phyloP scores from a whole-genome alignment of 2,888 invertebrate genomes.

The Aethes cnicana region DNA sequence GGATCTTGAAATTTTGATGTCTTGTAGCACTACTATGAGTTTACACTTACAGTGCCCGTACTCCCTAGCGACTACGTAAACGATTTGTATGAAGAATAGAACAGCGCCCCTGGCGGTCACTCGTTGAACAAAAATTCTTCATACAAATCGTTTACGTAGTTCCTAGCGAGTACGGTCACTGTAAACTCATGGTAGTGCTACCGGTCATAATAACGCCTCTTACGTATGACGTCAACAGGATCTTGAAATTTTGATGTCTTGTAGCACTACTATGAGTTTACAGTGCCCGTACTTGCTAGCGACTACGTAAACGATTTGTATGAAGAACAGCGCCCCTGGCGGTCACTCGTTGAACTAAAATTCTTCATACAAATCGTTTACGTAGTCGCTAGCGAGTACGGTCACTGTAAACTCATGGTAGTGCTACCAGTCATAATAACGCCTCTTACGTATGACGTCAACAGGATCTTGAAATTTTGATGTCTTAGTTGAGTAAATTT shows the following conservation, averaged over 20 bases:
- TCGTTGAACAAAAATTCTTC: too few species aligned
- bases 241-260: constrained; percentile 19
- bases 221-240: constrained; percentile 3
- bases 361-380: too few species aligned
- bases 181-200: too few species aligned
- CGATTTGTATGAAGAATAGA: background rate
- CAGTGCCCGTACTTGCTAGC: too few species aligned
- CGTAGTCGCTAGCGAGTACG: too few species aligned
- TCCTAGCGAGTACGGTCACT: too few species aligned
- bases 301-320: background rate
- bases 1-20: constrained; percentile 16
- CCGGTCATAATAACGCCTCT: constrained; percentile 18
- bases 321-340: background rate
- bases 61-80: too few species aligned
- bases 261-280: constrained; percentile 1
- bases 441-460: constrained; percentile 7
- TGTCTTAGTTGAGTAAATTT: too few species aligned
- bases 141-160: too few species aligned
- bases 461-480: constrained; percentile 13
- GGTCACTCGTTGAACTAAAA: too few species aligned
- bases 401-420: too few species aligned
- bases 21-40: constrained; percentile 5
- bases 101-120: background rate
- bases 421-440: constrained; percentile 19
- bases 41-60: too few species aligned